These are phyloP conservation scores for Microctonus hyperodae DNA, from an alignment of 2,888 invertebrate genomes.

Conservation along the genomic window DNA sequence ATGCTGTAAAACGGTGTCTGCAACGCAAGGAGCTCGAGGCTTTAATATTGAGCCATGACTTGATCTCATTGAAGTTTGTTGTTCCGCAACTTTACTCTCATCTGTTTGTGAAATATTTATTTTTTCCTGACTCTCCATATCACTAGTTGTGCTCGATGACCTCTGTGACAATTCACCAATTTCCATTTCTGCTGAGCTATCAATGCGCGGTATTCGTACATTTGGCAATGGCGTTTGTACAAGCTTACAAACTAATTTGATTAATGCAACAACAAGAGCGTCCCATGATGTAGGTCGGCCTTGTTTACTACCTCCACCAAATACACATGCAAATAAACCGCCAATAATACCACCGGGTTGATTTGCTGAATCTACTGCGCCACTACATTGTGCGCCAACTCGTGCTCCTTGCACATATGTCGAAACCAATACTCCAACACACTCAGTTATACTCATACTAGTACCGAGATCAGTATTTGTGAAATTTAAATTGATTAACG, in stretches of 20 bases:
- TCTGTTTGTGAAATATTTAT: constrained; percentile 75
- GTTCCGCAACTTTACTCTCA: constrained; percentile 79
- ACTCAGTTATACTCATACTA: constrained; percentile 77
- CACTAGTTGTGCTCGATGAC: constrained; percentile 38
- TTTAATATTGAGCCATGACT: constrained; percentile 43
- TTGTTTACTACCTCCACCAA: constrained; percentile 71
- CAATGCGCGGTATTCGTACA: constrained; percentile 46
- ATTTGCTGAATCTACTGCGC: constrained; percentile 61
- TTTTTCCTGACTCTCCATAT: constrained; percentile 47
- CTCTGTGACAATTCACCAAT: constrained; percentile 46
- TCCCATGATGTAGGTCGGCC: constrained; percentile 76
- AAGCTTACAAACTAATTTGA: constrained; percentile 72
- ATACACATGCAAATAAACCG: constrained; percentile 78
- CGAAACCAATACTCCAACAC: constrained; percentile 67
- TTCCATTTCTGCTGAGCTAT: constrained; percentile 52
- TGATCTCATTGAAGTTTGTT: constrained; percentile 58
- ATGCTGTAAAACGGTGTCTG: constrained; percentile 81
- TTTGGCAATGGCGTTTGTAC: constrained; percentile 70
- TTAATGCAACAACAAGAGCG: constrained; percentile 74
- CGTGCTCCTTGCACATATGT: constrained; percentile 56
- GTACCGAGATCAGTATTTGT: constrained; percentile 75
- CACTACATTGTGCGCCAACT: constrained; percentile 60
- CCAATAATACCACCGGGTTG: constrained; percentile 73
- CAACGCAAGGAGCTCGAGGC: constrained; percentile 71
- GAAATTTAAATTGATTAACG: constrained; percentile 72